phyloP scores from a whole-genome alignment of 2,113 vertebrate genomes.

The Galeopterus variegatus region DNA sequence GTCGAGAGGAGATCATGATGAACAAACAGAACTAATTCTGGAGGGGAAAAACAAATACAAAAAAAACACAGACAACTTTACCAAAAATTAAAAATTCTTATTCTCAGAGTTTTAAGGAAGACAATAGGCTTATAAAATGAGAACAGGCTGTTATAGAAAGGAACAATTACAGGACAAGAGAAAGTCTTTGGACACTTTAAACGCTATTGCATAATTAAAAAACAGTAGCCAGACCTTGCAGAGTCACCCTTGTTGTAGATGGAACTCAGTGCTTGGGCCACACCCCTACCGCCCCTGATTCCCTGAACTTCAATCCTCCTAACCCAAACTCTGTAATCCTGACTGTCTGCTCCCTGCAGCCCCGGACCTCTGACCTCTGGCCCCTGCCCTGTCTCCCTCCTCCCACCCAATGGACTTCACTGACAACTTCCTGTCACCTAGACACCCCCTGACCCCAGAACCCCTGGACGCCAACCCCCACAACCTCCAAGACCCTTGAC shows the following conservation, averaged over 20 bases:
- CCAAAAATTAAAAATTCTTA: not conserved
- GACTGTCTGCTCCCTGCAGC: no score
- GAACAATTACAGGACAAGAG: not conserved
- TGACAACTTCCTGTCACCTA: no score
- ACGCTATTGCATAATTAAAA: not conserved
- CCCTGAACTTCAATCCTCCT: no score
- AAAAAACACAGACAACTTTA: not conserved
- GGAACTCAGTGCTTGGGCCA: no score
- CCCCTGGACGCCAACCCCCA: no score
- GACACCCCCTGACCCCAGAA: no score
- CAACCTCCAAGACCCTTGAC: no score
- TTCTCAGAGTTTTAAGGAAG: not conserved
- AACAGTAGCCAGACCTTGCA: not conserved
- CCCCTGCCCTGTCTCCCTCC: no score
- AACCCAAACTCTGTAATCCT: no score
- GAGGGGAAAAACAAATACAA: not conserved
- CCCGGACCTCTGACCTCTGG: no score
- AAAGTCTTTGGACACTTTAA: not conserved
- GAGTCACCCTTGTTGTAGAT: not conserved
- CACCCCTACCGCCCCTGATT: no score
- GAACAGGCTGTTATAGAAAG: not conserved
- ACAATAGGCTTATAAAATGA: slow-evolving; percentile 1
- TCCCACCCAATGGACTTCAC: no score
- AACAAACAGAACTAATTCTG: not conserved
- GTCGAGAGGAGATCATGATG: not conserved